Conservation (phyloP, 2,113 vertebrate species). For the Elgaria multicarinata region DNA sequence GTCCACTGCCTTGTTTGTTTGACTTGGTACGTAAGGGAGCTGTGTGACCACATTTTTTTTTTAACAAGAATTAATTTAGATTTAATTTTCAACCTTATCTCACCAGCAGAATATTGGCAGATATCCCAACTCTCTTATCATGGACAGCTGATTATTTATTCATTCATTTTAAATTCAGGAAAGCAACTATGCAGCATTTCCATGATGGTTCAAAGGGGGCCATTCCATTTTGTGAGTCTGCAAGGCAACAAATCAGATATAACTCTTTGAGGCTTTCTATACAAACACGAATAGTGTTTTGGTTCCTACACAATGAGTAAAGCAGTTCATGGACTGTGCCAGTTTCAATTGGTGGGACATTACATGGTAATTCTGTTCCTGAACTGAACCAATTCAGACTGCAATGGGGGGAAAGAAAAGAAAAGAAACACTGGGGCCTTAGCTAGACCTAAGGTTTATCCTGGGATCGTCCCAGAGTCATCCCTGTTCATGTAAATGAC, state of each 20-base stretch:
- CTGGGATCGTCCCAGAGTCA: too few species aligned
- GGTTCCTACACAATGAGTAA: too few species aligned
- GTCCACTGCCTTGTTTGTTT: constrained; percentile 4
- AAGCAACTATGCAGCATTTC: background rate
- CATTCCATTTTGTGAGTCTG: background rate
- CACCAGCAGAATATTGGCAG: background rate
- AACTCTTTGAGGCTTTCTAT: background rate
- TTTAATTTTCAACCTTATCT: background rate
- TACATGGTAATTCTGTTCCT: background rate
- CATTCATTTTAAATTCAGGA: background rate
- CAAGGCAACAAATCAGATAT: background rate
- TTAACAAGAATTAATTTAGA: background rate
- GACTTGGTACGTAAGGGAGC: constrained; percentile 24
- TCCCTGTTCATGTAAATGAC: too few species aligned
- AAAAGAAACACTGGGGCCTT: too few species aligned
- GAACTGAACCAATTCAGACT: background rate
- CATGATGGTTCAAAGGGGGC: background rate
- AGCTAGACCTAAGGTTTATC: too few species aligned
- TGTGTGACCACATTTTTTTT: background rate
- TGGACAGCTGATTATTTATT: background rate
- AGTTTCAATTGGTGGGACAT: background rate
- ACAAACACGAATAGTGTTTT: background rate
- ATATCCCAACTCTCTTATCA: background rate
- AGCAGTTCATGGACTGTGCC: background rate
- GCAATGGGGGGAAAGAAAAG: too few species aligned